Conservation (phyloP, 2,113 vertebrate genomes). For the Pangasianodon hypophthalmus region DNA sequence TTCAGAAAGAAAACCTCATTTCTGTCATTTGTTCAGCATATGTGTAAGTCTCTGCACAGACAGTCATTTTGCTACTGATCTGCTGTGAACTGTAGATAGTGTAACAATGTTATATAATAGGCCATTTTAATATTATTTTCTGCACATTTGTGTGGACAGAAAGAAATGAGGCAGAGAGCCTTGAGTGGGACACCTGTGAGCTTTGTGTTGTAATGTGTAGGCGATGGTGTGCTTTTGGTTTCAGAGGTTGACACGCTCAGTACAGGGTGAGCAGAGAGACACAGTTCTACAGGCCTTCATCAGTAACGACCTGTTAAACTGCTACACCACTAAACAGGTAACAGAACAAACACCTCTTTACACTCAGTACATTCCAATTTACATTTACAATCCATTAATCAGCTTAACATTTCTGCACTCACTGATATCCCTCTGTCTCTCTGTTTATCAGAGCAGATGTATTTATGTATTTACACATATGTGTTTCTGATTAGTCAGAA, state of each 20-base stretch:
- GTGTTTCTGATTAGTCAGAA: neutral
- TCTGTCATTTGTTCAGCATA: neutral
- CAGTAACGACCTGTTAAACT: constrained; percentile 87
- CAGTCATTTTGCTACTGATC: neutral
- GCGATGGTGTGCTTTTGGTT: constrained; percentile 40
- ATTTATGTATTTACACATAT: neutral
- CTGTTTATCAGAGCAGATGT: neutral
- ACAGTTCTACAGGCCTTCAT: constrained; percentile 90
- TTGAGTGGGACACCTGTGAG: neutral
- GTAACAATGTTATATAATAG: neutral
- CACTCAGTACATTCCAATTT: constrained; percentile 8
- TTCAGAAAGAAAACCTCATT: neutral
- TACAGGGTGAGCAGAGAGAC: constrained; percentile 92
- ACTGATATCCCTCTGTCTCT: neutral
- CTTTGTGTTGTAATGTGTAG: neutral
- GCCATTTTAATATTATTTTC: neutral
- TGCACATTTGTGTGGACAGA: neutral
- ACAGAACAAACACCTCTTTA: neutral
- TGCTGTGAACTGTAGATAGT: neutral
- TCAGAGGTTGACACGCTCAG: constrained; percentile 90
- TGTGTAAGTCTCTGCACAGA: neutral
- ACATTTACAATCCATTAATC: neutral
- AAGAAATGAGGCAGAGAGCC: neutral
- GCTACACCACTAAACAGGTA: constrained; percentile 70
- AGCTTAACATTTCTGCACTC: neutral